Conservation (phyloP, 2,797 vertebrate species). For the Bradypodion ventrale region DNA sequence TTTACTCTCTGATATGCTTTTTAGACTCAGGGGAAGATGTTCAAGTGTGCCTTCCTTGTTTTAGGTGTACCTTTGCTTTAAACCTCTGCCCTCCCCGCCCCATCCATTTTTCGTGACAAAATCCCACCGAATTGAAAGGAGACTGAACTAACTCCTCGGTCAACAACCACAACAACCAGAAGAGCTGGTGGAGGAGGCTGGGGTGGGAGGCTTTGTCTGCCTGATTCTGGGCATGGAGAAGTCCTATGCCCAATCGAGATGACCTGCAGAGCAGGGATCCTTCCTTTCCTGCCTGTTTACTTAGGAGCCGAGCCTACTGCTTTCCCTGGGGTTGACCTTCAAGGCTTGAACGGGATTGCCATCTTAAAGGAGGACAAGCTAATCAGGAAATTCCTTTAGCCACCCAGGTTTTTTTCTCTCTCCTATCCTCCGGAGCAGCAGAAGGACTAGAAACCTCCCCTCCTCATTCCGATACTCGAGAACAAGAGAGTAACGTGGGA, state of each 20-base stretch:
- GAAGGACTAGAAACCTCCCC: neutral
- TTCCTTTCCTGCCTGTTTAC: too few relatives aligned
- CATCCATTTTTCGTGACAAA: neutral
- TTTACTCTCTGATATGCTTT: too few relatives aligned
- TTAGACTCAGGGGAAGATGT: too few relatives aligned
- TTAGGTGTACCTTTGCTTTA: neutral
- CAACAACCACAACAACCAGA: too few relatives aligned
- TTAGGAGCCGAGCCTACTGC: too few relatives aligned
- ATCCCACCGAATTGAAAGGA: neutral
- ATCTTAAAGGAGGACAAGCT: neutral
- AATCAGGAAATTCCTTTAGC: neutral
- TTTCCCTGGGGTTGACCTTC: neutral
- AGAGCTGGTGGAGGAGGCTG: too few relatives aligned
- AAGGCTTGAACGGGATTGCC: neutral
- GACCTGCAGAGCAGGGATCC: too few relatives aligned
- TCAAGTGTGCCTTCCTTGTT: too few relatives aligned
- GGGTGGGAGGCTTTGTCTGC: too few relatives aligned
- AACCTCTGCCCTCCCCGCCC: too few relatives aligned
- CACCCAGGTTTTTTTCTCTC: neutral
- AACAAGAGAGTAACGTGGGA: neutral
- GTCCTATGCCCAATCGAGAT: neutral
- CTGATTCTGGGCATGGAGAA: neutral
- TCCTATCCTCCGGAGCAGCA: neutral
- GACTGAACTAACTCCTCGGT: neutral
- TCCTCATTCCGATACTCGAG: accelerated